Conservation (phyloP, 2,888 invertebrate genomes). For the Plebejus anna region DNA sequence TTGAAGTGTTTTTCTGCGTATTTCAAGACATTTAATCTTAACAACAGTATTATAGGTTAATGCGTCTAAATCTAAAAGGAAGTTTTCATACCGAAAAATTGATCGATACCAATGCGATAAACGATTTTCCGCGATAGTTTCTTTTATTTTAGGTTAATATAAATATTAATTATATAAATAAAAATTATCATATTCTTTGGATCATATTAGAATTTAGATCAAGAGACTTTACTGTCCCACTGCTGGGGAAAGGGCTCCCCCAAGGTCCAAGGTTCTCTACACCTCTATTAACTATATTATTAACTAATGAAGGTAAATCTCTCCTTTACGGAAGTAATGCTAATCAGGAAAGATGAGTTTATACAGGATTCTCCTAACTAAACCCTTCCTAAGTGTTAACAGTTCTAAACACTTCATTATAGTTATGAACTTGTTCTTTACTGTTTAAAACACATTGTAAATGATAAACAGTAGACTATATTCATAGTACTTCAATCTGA, state of each 20-base stretch:
- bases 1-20: not conserved
- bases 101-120: too few relatives aligned
- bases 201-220: too few relatives aligned
- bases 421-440: slow-evolving; percentile 37
- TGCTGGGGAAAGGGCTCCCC: not conserved
- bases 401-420: slow-evolving; percentile 28
- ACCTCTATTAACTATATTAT: not conserved
- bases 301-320: not conserved
- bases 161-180: too few relatives aligned
- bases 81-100: not conserved
- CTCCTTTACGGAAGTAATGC: not conserved
- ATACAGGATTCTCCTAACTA: slow-evolving; percentile 2
- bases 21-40: too few relatives aligned
- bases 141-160: too few relatives aligned
- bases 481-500: too few relatives aligned
- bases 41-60: not conserved
- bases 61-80: not conserved
- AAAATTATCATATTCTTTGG: too few relatives aligned
- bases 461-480: not conserved
- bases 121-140: too few relatives aligned
- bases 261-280: not conserved
- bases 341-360: not conserved
- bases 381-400: slow-evolving; percentile 22
- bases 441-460: slow-evolving; percentile 30
- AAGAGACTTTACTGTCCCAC: too few relatives aligned